Conservation (phyloP, 2,113 vertebrate genomes). For the Podarcis muralis region DNA sequence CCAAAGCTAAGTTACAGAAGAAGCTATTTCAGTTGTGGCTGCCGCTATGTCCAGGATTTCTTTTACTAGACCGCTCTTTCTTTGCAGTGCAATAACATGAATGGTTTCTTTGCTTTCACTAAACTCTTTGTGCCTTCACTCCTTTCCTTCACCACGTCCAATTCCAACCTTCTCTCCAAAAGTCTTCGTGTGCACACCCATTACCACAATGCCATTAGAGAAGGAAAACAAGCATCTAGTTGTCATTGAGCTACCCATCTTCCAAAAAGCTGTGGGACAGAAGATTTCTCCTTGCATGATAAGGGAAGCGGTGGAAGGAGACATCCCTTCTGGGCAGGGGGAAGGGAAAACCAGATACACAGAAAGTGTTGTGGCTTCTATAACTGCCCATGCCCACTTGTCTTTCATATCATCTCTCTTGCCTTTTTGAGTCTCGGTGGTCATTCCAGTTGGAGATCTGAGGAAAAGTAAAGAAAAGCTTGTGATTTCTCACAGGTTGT, state of each 20-base stretch:
- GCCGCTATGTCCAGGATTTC: not conserved
- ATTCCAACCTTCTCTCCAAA: not conserved
- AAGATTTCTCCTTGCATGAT: not conserved
- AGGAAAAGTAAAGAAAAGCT: not conserved
- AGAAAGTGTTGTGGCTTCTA: not conserved
- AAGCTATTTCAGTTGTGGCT: not conserved
- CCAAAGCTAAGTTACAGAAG: not conserved
- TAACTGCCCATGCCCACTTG: not conserved
- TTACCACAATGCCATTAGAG: not conserved
- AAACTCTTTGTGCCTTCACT: not conserved
- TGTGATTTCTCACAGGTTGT: accelerated
- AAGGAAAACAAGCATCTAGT: accelerated
- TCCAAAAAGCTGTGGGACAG: not conserved
- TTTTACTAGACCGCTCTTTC: not conserved
- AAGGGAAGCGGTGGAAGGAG: not conserved
- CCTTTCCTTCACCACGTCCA: not conserved
- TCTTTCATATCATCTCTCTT: conserved; percentile 4
- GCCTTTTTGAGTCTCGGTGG: not conserved
- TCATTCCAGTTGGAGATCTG: conserved; percentile 30
- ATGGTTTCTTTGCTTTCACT: not conserved
- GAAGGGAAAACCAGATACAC: not conserved
- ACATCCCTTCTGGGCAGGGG: not conserved
- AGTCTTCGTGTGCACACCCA: not conserved
- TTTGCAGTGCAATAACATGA: not conserved
- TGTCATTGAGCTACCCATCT: accelerated